Evolutionary conservation across 2,113 vertebrate genomes (phyloP).

Genomic region (Carlito syrichta): DNA sequence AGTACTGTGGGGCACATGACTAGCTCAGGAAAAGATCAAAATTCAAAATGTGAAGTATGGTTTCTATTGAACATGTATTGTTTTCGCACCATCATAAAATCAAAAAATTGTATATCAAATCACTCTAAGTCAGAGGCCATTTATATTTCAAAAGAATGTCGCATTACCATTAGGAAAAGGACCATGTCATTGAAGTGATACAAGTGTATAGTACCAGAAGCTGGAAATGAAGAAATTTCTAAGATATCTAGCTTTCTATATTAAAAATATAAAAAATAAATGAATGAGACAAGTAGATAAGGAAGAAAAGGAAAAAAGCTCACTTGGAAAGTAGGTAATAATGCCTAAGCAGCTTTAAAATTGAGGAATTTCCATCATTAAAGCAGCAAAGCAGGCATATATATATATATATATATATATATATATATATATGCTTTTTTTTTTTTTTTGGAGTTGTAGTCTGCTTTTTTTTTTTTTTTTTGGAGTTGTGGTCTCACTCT

Average conservation of each 20-base stretch:
- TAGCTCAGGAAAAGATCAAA: neutral
- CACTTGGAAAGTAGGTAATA: neutral
- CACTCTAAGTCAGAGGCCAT: neutral
- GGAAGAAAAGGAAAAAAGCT: neutral
- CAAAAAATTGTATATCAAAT: neutral
- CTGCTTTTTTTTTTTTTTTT: too few relatives aligned
- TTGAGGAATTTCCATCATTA: neutral
- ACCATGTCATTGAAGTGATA: rapidly evolving
- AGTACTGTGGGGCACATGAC: neutral
- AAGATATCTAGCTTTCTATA: neutral
- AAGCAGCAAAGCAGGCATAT: neutral
- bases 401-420: too few relatives aligned
- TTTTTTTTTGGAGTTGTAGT: too few relatives aligned
- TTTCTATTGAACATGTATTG: neutral
- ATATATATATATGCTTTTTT: too few relatives aligned
- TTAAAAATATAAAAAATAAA: neutral
- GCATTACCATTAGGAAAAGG: too few relatives aligned
- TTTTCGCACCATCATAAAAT: neutral
- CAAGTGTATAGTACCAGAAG: neutral
- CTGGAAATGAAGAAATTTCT: neutral
- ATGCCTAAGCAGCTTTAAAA: neutral
- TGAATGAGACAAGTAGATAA: neutral
- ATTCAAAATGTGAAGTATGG: neutral
- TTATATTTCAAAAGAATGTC: neutral
- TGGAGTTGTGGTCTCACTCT: too few relatives aligned